These are phyloP conservation scores for Coryphaenoides rupestris DNA, from an alignment of 2,113 vertebrate species.

Conservation along the genomic window DNA sequence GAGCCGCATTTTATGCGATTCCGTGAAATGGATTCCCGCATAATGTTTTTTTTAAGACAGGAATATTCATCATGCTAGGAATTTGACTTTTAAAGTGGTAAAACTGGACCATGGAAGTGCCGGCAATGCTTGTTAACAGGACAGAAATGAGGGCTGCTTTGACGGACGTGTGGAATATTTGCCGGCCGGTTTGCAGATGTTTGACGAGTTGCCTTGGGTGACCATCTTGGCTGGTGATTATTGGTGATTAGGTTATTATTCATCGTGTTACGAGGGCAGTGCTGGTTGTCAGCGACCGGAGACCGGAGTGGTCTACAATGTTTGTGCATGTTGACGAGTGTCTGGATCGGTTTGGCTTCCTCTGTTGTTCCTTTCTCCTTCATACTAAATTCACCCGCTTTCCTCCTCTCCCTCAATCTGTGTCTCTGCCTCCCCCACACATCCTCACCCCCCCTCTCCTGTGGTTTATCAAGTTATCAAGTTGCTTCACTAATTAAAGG, in stretches of 20 bases:
- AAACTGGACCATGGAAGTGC: constrained; percentile 45
- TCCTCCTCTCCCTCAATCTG: constrained; percentile 39
- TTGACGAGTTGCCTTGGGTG: constrained; percentile 40
- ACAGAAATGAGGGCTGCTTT: constrained; percentile 44
- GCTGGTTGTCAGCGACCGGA: constrained; percentile 24
- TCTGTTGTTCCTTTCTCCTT: constrained; percentile 17
- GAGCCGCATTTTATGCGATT: constrained; percentile 70
- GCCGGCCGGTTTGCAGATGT: constrained; percentile 36
- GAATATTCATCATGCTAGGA: constrained; percentile 48
- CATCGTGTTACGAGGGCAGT: constrained; percentile 25
- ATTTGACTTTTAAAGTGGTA: constrained; percentile 36
- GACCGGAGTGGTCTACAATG: constrained; percentile 30
- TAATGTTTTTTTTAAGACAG: constrained; percentile 55
- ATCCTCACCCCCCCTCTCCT: constrained; percentile 40
- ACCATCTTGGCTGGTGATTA: constrained; percentile 58
- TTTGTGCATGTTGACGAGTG: constrained; percentile 49
- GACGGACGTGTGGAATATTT: constrained; percentile 57
- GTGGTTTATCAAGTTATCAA: constrained; percentile 50
- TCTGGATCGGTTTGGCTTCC: constrained; percentile 57
- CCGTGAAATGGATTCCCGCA: constrained; percentile 60
- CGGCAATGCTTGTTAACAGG: constrained; percentile 37
- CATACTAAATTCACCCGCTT: constrained; percentile 23
- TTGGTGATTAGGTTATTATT: constrained; percentile 30
- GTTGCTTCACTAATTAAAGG: constrained; percentile 57
- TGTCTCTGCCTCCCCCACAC: constrained; percentile 26